A percentile compares a stretch with the other conserved stretches of the same genome.
These are phyloP conservation scores for Hyles euphorbiae DNA, from an alignment of 1,140 invertebrate genomes.

Conservation along the genomic window DNA sequence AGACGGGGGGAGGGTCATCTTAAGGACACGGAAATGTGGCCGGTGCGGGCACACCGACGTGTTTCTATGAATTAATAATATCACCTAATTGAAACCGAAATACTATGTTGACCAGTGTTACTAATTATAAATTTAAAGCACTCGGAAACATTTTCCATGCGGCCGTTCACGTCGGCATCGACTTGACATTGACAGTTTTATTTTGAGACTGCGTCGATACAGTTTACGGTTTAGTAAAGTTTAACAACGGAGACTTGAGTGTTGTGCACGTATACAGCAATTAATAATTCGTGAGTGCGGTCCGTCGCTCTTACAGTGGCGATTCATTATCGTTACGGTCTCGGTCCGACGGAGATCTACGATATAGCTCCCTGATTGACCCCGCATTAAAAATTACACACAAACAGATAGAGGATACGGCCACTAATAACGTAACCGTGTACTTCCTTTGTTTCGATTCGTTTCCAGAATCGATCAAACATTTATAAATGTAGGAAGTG, in stretches of 20 bases:
- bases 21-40: slow-evolving; percentile 59
- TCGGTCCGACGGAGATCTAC: slow-evolving; percentile 64
- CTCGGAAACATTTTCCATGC: background rate
- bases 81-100: slow-evolving; percentile 61
- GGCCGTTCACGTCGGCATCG: background rate
- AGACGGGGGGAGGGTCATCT: slow-evolving; percentile 51
- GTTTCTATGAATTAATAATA: slow-evolving; percentile 69
- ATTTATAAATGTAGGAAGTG: slow-evolving; percentile 44
- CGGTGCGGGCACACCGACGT: slow-evolving; percentile 39
- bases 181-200: background rate
- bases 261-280: slow-evolving; percentile 44
- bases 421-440: slow-evolving; percentile 51
- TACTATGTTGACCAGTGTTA: slow-evolving; percentile 43
- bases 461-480: slow-evolving; percentile 52
- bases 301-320: slow-evolving; percentile 57
- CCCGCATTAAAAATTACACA: slow-evolving; percentile 76
- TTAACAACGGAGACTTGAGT: slow-evolving; percentile 32
- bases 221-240: slow-evolving; percentile 12
- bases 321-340: slow-evolving; percentile 72
- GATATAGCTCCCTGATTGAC: slow-evolving; percentile 72
- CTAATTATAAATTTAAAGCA: slow-evolving; percentile 40
- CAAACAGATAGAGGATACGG: slow-evolving; percentile 62
- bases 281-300: slow-evolving; percentile 68
- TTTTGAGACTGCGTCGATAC: slow-evolving; percentile 8
- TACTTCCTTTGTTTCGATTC: slow-evolving; percentile 63